Conservation (phyloP, 2,888 invertebrate species). For the Morpho helenor region DNA sequence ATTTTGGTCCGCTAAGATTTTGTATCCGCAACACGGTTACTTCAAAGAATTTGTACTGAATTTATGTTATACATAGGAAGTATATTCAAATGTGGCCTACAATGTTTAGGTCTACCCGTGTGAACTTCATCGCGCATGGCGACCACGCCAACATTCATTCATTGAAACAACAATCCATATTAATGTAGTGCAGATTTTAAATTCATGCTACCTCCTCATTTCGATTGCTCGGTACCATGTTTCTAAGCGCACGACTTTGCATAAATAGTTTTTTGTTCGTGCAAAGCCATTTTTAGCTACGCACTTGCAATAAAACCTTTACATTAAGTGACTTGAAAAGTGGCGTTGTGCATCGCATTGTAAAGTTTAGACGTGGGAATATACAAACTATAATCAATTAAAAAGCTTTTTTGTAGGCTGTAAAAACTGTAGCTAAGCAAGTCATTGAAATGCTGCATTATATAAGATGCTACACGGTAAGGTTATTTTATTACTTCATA, state of each 20-base stretch:
- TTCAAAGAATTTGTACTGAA: constrained; percentile 73
- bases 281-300: constrained; percentile 66
- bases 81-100: constrained; percentile 76
- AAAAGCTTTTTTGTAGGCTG: no score
- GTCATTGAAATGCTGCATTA: no score
- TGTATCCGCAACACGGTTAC: constrained; percentile 67
- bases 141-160: constrained; percentile 75
- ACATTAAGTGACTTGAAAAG: constrained; percentile 11
- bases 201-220: constrained; percentile 72
- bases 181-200: constrained; percentile 78
- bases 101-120: constrained; percentile 74
- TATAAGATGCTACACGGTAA: no score
- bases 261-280: constrained; percentile 70
- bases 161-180: constrained; percentile 78
- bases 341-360: neutral
- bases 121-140: constrained; percentile 77
- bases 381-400: no score
- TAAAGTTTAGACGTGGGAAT: no score
- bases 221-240: constrained; percentile 66
- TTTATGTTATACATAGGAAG: constrained; percentile 77
- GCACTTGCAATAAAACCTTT: constrained; percentile 53
- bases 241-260: constrained; percentile 73
- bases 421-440: no score
- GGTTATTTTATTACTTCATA: no score
- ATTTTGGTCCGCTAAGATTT: constrained; percentile 64